These are phyloP conservation scores for Microplitis deprimator DNA, from an alignment of 2,888 invertebrate species.

Conservation along the genomic window DNA sequence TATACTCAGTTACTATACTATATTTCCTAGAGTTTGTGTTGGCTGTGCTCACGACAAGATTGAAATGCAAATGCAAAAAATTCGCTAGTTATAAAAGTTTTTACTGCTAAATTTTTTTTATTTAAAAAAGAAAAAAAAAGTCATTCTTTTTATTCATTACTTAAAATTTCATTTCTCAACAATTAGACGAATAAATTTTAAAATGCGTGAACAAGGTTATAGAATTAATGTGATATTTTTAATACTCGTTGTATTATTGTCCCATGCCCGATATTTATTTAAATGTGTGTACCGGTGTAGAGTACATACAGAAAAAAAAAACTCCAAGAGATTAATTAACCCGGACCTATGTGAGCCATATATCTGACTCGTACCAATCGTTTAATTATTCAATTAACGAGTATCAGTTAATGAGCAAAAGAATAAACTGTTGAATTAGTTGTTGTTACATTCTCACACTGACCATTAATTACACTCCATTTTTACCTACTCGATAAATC, in stretches of 20 bases:
- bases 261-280: neutral
- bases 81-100: constrained; percentile 35
- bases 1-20: neutral
- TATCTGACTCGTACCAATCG: neutral
- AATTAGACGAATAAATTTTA: neutral
- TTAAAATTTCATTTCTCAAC: neutral
- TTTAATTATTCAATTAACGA: constrained; percentile 41
- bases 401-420: constrained; percentile 37
- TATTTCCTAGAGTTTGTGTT: neutral
- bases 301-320: neutral
- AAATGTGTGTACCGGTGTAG: too few species aligned
- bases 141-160: neutral
- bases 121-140: constrained; percentile 2
- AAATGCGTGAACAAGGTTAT: neutral
- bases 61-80: constrained; percentile 47
- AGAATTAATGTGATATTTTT: neutral
- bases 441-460: constrained; percentile 9
- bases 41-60: constrained; percentile 21
- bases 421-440: constrained; percentile 35
- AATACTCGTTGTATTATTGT: neutral
- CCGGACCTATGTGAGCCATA: neutral
- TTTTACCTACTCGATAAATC: neutral
- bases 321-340: constrained; percentile 6
- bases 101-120: neutral
- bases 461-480: constrained; percentile 7